Conservation (phyloP, 2,797 vertebrate species). For the Telmatherina bonti region DNA sequence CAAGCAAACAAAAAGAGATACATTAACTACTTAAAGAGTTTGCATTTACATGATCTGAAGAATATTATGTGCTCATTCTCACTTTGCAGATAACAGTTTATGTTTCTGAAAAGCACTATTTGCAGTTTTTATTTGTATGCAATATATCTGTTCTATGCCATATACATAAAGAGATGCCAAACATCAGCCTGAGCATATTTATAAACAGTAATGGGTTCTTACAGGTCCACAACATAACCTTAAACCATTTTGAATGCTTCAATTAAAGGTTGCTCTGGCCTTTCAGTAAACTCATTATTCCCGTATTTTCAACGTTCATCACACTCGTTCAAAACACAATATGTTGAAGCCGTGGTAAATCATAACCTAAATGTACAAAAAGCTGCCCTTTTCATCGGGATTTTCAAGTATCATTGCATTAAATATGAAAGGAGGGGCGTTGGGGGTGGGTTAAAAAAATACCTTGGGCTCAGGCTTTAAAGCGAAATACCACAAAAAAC, state of each 20-base stretch:
- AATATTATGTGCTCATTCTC: no score
- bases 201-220: not conserved
- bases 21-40: no score
- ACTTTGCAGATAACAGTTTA: no score
- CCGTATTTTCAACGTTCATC: conserved; percentile 3
- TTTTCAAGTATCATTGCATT: not conserved
- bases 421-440: no score
- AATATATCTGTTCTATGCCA: not conserved
- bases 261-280: not conserved
- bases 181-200: not conserved
- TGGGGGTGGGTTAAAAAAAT: no score
- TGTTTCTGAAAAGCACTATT: no score
- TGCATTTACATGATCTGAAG: no score
- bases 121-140: not conserved
- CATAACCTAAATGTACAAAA: not conserved
- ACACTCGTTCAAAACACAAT: conserved; percentile 25
- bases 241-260: not conserved
- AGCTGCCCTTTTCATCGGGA: conserved; percentile 1
- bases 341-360: not conserved
- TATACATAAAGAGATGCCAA: not conserved
- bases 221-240: not conserved
- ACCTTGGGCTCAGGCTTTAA: not conserved
- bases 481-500: conserved; percentile 24
- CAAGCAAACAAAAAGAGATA: no score
- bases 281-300: not conserved